These are phyloP conservation scores for Eretmochelys imbricata DNA, from an alignment of 2,113 vertebrate genomes.

Conservation along the genomic window DNA sequence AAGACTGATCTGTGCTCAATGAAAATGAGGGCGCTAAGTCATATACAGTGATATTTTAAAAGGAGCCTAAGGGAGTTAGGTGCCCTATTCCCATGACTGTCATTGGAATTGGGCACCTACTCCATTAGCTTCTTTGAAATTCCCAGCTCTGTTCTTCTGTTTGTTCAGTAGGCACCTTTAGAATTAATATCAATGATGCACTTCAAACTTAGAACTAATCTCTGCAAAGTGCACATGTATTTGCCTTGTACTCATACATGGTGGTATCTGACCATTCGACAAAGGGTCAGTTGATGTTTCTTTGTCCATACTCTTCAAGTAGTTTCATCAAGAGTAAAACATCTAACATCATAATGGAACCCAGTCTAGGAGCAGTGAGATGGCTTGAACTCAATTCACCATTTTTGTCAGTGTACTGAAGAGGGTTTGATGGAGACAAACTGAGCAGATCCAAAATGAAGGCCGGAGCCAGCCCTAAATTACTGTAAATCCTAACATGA, in stretches of 20 bases:
- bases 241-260: neutral
- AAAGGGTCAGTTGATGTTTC: neutral
- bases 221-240: accelerated
- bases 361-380: neutral
- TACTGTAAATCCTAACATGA: neutral
- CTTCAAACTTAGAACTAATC: neutral
- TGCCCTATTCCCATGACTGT: neutral
- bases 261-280: neutral
- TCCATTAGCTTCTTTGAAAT: neutral
- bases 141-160: neutral
- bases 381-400: neutral
- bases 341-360: neutral
- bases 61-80: accelerated
- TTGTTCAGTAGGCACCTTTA: neutral
- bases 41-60: neutral
- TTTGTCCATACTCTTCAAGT: neutral
- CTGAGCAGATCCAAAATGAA: neutral
- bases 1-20: neutral
- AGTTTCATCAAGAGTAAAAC: neutral
- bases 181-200: neutral
- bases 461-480: neutral
- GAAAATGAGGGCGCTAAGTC: neutral
- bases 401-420: neutral
- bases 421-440: neutral
- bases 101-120: neutral